Evolutionary conservation across 1,140 invertebrate species (phyloP), one percentile per base, ranked within the genome.

Genomic region (Whitmania pigra): DNA sequence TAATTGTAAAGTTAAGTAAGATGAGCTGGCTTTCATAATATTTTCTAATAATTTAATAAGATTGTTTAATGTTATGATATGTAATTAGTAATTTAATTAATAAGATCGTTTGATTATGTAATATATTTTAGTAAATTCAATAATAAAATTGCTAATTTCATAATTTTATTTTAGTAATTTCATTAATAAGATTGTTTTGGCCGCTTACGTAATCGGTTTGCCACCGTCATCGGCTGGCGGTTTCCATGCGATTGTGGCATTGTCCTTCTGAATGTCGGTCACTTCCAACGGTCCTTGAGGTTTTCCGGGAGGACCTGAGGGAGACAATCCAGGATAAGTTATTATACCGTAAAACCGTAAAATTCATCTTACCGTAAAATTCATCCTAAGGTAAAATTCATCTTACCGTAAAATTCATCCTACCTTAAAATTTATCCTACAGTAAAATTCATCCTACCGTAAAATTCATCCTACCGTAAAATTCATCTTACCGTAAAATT

Each of bases 211-310:
- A 20, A 97, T 87, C 9, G 93, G 93, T 79, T 91, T 89, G 54
- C 97, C 97, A 77, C 97, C 97, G 83, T 99, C 95, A 80, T 99
- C 95, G 78, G 95, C 92, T 29, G 96, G 95, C 80, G 94, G 94
- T 73, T 94, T 89, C 96, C 96, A 99, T 77, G 91, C 88, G 1
- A 99, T 84, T 77, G 95, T 96, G 79, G 91, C 93, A 22, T 93
- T 92, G 80, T 97, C 93, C 79, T 93, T 91, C n/a, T 90, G 94
- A 22, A 98, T 89, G 80, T 97, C 93, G 9, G 88, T 85, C 36
- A 97, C 92, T 82, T 94, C 90, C 0, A 98, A 85, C 0, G 94
- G 94, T 53, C 94, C 94, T 76, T 95, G 91, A 0, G 95, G 95
- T 78, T 90, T 89, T 29, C 88, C 87, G 66, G 94, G 90, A 88